phyloP scores from a whole-genome alignment of 2,797 vertebrate genomes.

The Acanthurus leucopareius region DNA sequence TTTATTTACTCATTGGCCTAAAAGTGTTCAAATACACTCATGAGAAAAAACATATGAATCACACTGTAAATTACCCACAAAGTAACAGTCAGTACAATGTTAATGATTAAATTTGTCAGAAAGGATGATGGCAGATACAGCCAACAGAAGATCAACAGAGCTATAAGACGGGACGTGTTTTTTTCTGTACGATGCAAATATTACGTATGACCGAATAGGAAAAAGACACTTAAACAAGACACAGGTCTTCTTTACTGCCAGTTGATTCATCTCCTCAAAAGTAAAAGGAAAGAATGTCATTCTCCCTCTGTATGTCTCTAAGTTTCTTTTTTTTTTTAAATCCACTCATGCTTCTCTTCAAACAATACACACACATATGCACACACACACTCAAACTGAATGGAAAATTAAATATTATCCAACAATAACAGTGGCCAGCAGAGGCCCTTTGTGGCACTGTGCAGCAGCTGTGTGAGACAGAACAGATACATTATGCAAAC shows the following conservation, averaged over 20 bases:
- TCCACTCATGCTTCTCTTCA: constrained; percentile 15
- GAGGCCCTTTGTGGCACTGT: constrained; percentile 30
- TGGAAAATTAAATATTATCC: constrained; percentile 78
- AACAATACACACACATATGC: constrained; percentile 17
- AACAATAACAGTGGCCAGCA: constrained; percentile 57
- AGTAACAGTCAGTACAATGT: neutral
- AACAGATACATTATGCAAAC: constrained; percentile 68
- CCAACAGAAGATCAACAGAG: neutral
- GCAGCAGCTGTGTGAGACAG: constrained; percentile 54
- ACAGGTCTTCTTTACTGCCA: neutral
- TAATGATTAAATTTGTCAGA: neutral
- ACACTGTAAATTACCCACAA: neutral
- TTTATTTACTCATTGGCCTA: neutral
- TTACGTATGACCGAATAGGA: neutral
- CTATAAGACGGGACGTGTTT: neutral
- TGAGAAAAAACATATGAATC: no score
- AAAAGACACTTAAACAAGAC: neutral
- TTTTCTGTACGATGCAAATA: neutral
- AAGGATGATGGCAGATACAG: neutral
- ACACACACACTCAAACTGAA: constrained; percentile 12
- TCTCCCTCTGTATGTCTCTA: neutral
- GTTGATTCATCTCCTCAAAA: neutral
- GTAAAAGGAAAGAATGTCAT: neutral
- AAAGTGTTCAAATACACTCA: neutral
- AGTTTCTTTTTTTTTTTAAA: constrained; percentile 6